phyloP scores from a whole-genome alignment of 1,140 invertebrate genomes.

The Nasonia giraulti region DNA sequence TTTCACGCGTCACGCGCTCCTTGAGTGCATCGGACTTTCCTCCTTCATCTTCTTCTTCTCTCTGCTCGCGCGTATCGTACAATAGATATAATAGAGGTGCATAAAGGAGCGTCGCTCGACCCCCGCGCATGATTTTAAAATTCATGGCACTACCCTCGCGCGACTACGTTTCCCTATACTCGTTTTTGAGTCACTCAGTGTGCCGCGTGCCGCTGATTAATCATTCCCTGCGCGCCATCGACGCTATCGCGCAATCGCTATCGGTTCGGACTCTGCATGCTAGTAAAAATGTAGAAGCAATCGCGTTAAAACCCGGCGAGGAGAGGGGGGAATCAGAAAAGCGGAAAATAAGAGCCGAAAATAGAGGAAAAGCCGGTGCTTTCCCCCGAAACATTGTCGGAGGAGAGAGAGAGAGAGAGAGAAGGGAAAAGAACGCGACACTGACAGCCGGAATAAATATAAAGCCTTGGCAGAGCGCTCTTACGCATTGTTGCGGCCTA shows the following conservation, averaged over 20 bases:
- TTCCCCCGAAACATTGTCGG: too few species aligned
- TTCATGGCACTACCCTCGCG: slow-evolving; percentile 13
- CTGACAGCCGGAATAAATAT: slow-evolving; percentile 13
- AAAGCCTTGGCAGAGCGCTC: background rate
- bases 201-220: background rate
- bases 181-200: background rate
- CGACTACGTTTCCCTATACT: background rate
- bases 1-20: slow-evolving; percentile 38
- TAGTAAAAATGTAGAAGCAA: background rate
- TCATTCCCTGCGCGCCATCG: background rate
- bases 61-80: too few species aligned
- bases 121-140: slow-evolving; percentile 34
- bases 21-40: background rate
- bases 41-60: background rate
- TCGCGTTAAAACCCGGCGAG: background rate
- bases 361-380: too few species aligned
- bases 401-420: too few species aligned
- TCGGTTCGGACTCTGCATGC: background rate
- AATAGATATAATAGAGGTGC: background rate
- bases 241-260: background rate
- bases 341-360: background rate
- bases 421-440: background rate
- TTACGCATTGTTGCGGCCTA: background rate
- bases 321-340: background rate
- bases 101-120: background rate